Base-by-base conservation (phyloP, 2,797 vertebrate genomes). In the Onychomys arenicola region DNA sequence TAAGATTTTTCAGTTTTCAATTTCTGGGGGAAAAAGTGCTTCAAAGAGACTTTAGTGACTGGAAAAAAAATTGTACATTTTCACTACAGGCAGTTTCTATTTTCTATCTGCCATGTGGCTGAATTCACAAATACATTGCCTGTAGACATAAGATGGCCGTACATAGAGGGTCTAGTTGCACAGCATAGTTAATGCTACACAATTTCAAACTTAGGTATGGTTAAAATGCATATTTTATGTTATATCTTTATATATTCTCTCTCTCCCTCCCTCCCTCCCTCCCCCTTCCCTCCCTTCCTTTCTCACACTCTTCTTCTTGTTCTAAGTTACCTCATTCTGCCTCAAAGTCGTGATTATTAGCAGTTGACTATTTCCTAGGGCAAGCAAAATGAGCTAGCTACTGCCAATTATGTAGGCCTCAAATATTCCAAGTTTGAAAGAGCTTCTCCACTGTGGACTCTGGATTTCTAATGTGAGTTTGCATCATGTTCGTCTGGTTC, bases 11-110 rank as follows among this genome's bases (percentile, higher is more conserved):
- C 34, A 92, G 52, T 61, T 82, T 63, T 93, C 25, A 46, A 34
- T 90, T 96, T 89, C 84, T 95, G 89, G 46, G 43, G 57, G 87
- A 67, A 46, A 37, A 61, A 93, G 85, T 55, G 19, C 43, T 92
- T 86, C 43, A 82, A 21, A 57, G 55, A 21, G 37, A 86, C 14
- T 89, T 32, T 77, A 77, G 16, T 17, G 7, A 46, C 29, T 94
- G n/a, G 34, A 59, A 32, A 76, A 37, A 46, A 71, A 96, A 52
- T 27, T 71, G 19, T 27, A 16, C 4, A 5, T 32, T 5, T 55
- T 80, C 1, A 5, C 12, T 34, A n/a, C 13, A 69, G 5, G 29
- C 5, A 27, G 23, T 77, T 69, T 55, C 37, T n/a, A 59, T 34
- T 69, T 80, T 71, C 34, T 37, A 4, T 88, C 49, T 77, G 27